A percentile compares a stretch with the other conserved stretches of the same genome.
Conservation (phyloP, 2,113 vertebrate species). For the Beaufortia kweichowensis region DNA sequence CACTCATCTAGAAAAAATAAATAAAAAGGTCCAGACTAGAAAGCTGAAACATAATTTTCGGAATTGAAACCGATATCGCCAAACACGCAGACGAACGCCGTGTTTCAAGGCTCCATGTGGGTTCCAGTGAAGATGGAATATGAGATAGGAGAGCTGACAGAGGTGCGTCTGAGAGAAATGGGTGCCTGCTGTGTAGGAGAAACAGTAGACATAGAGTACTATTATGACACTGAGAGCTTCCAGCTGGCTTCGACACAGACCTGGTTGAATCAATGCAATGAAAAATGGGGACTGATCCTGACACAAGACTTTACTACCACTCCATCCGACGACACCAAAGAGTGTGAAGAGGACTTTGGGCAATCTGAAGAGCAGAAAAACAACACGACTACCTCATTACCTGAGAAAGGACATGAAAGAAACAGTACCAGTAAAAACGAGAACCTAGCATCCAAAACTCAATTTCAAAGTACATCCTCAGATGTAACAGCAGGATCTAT, state of each 20-base stretch:
- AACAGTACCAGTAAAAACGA: background rate
- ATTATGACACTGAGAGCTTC: constrained; percentile 59
- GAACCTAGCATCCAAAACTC: background rate
- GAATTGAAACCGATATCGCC: constrained; percentile 1
- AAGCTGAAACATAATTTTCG: no score
- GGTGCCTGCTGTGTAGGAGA: constrained; percentile 37
- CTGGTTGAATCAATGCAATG: constrained; percentile 56
- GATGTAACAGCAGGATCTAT: background rate
- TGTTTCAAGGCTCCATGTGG: background rate
- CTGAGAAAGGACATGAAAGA: background rate
- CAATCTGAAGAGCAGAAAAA: constrained; percentile 3
- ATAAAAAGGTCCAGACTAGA: background rate
- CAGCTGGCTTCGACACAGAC: constrained; percentile 51
- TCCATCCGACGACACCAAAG: constrained; percentile 4
- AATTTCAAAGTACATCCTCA: background rate
- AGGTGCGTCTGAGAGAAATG: constrained; percentile 40
- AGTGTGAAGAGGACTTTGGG: background rate
- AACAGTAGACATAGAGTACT: constrained; percentile 44
- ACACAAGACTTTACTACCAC: background rate
- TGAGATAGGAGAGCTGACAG: constrained; percentile 44
- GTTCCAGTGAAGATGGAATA: constrained; percentile 54
- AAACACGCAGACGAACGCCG: background rate
- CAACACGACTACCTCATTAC: background rate
- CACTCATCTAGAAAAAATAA: background rate
- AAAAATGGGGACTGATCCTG: constrained; percentile 53